A percentile compares a stretch with the other conserved stretches of the same genome.
phyloP scores from a whole-genome alignment of 1,140 invertebrate species.

The Trachymyrmex septentrionalis region DNA sequence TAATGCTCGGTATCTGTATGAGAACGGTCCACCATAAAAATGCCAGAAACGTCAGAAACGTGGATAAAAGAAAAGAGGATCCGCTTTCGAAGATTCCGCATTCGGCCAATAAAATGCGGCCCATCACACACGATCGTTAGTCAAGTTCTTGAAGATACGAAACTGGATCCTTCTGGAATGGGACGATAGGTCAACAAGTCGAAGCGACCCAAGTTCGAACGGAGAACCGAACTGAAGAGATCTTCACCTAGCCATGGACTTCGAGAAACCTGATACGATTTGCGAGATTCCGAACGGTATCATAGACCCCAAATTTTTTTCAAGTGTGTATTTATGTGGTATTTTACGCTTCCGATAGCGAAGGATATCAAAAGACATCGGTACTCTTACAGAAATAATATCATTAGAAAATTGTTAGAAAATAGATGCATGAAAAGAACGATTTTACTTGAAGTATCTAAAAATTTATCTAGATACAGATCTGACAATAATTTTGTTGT shows the following conservation, averaged over 20 bases:
- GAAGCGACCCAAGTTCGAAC: conserved; percentile 53
- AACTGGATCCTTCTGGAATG: conserved; percentile 72
- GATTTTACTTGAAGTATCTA: no score
- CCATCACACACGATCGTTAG: conserved; percentile 49
- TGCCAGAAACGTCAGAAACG: conserved; percentile 20
- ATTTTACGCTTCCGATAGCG: conserved; percentile 65
- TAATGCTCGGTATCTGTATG: neutral
- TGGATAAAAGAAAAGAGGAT: neutral
- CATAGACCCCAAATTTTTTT: conserved; percentile 61
- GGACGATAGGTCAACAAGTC: conserved; percentile 79
- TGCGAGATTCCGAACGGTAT: conserved; percentile 67
- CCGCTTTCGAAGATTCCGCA: neutral
- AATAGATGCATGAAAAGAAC: neutral
- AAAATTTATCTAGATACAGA: no score
- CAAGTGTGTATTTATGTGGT: conserved; percentile 25
- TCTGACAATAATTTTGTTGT: no score
- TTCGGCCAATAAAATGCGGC: conserved; percentile 33
- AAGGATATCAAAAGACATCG: neutral
- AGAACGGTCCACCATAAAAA: neutral
- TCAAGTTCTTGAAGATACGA: conserved; percentile 67
- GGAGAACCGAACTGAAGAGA: conserved; percentile 31
- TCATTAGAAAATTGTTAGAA: neutral
- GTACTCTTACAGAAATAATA: neutral
- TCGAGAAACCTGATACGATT: conserved; percentile 69
- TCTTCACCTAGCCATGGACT: conserved; percentile 14